Percentiles rank a stretch among this genome's conserved stretches.
These are phyloP conservation scores for Syngnathus scovelli DNA, from an alignment of 2,113 vertebrate genomes.

Conservation along the genomic window DNA sequence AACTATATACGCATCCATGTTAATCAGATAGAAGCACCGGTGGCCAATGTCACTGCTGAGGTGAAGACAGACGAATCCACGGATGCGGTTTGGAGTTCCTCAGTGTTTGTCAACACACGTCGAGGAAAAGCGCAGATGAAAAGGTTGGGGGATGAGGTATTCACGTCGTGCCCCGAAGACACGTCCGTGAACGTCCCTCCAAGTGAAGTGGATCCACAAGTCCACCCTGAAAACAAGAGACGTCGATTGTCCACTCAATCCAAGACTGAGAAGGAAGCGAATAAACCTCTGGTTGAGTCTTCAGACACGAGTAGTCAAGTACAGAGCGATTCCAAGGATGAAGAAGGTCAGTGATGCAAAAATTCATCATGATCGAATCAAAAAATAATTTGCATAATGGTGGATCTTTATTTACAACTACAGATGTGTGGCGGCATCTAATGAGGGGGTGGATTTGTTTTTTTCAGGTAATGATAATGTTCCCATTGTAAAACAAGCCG, in stretches of 20 bases:
- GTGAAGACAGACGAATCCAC: not conserved
- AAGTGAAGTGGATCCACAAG: not conserved
- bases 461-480: slow-evolving; percentile 18
- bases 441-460: not conserved
- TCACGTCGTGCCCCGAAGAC: not conserved
- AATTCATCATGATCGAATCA: not conserved
- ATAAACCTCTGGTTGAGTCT: not conserved
- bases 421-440: too few relatives aligned
- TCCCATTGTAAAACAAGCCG: slow-evolving; percentile 18
- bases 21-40: slow-evolving; percentile 18
- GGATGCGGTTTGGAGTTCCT: not conserved
- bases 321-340: slow-evolving; percentile 10
- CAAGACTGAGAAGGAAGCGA: slow-evolving; percentile 1
- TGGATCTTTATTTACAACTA: too few relatives aligned
- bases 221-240: slow-evolving; percentile 47
- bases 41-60: not conserved
- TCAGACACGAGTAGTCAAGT: slow-evolving; percentile 2
- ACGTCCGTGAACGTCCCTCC: not conserved
- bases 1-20: not conserved
- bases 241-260: slow-evolving; percentile 35
- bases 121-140: slow-evolving; percentile 54
- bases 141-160: slow-evolving; percentile 20
- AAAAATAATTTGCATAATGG: too few relatives aligned
- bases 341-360: slow-evolving; percentile 1
- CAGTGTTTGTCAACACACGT: slow-evolving; percentile 66